Conservation (phyloP, 2,888 invertebrate genomes). For the Cheilosia vernalis region DNA sequence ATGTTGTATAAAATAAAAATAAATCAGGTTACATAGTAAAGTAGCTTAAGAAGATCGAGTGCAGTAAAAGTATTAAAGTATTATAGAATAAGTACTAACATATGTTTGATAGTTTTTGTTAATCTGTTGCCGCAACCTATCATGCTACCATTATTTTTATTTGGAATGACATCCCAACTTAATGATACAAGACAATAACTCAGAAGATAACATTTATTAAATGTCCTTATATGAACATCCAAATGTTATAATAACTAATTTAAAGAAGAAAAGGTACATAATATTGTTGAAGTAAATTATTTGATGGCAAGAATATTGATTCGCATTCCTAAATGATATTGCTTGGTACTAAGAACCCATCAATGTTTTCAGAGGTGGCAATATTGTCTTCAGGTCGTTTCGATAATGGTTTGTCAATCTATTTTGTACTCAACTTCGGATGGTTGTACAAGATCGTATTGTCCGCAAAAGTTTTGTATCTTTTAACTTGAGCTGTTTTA, state of each 20-base stretch:
- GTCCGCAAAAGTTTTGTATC: constrained; percentile 45
- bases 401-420: constrained; percentile 2
- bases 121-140: constrained; percentile 25
- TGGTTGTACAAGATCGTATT: constrained; percentile 20
- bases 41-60: constrained; percentile 65
- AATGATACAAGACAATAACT: constrained; percentile 69
- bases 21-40: constrained; percentile 67
- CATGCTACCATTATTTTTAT: constrained; percentile 43
- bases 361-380: constrained; percentile 27
- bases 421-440: constrained; percentile 46
- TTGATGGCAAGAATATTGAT: background rate
- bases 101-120: constrained; percentile 57
- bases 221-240: constrained; percentile 10
- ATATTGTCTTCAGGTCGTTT: constrained; percentile 49
- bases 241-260: constrained; percentile 3
- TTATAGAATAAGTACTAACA: constrained; percentile 64
- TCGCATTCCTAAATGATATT: constrained; percentile 45
- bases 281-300: constrained; percentile 4
- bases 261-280: constrained; percentile 2
- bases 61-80: constrained; percentile 51
- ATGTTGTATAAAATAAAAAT: constrained; percentile 62
- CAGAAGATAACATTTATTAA: constrained; percentile 43
- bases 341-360: constrained; percentile 24
- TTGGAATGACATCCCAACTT: constrained; percentile 53
- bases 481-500: constrained; percentile 58